phyloP scores from a whole-genome alignment of 2,797 vertebrate genomes.

The Schizothorax lantsangensis region DNA sequence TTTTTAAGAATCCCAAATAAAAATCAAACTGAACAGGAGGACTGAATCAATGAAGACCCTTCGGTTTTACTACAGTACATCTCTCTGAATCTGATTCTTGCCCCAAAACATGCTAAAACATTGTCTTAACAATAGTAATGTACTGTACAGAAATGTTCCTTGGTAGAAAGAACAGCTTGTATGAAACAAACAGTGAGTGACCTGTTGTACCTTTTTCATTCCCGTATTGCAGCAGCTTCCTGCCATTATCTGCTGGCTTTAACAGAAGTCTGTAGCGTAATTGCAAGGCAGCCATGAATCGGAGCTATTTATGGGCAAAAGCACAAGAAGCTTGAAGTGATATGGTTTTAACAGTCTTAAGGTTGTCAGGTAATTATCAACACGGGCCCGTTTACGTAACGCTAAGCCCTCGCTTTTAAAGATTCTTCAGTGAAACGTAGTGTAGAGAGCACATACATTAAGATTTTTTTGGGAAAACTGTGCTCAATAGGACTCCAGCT shows the following conservation, averaged over 20 bases:
- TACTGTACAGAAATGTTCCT: background rate
- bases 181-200: background rate
- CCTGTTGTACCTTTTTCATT: conserved; percentile 2
- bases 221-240: background rate
- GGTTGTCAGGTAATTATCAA: conserved; percentile 75
- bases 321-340: conserved; percentile 72
- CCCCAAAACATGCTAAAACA: background rate
- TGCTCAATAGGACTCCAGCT: conserved; percentile 40
- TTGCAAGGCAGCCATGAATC: conserved; percentile 4
- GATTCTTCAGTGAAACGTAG: conserved; percentile 1
- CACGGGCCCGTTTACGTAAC: conserved; percentile 23
- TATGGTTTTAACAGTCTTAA: conserved; percentile 82
- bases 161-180: background rate
- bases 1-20: background rate
- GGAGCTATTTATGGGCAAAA: conserved; percentile 63
- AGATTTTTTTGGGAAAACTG: background rate
- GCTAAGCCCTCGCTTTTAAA: conserved; percentile 33
- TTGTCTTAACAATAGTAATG: background rate
- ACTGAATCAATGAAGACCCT: background rate
- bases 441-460: background rate
- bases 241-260: conserved; percentile 5
- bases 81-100: no score
- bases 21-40: background rate
- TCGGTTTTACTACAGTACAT: background rate
- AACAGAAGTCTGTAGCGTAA: background rate